phyloP scores from a whole-genome alignment of 1,140 invertebrate genomes.

The Danaus melanippus region DNA sequence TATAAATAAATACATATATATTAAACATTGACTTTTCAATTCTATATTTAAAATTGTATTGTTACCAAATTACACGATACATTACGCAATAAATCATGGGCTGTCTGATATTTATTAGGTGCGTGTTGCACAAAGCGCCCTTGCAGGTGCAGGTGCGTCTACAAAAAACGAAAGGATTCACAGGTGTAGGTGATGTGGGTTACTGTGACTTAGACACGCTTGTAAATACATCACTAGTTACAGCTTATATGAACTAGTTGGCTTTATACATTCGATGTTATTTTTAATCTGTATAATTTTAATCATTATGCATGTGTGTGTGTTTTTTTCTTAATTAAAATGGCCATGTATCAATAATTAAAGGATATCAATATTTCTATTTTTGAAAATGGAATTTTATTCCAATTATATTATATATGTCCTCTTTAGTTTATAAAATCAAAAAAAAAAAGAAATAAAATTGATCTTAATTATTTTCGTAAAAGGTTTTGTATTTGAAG shows the following conservation, averaged over 20 bases:
- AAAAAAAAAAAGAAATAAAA: too few relatives aligned
- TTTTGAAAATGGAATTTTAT: neutral
- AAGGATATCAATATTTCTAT: neutral
- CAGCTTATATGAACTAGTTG: conserved; percentile 2
- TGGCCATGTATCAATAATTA: conserved; percentile 1
- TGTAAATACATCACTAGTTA: too few relatives aligned
- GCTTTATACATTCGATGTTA: conserved; percentile 7
- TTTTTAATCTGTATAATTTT: conserved; percentile 1
- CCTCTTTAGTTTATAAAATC: too few relatives aligned
- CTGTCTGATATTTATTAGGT: conserved; percentile 22
- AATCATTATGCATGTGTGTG: neutral
- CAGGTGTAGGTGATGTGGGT: conserved; percentile 58
- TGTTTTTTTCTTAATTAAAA: too few relatives aligned
- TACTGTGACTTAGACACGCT: conserved; percentile 23
- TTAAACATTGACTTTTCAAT: too few relatives aligned
- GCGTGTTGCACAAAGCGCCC: conserved; percentile 45
- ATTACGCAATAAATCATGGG: conserved; percentile 2
- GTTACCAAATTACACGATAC: too few relatives aligned
- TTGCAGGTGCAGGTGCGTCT: conserved; percentile 47
- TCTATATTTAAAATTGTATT: too few relatives aligned
- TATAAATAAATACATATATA: too few relatives aligned
- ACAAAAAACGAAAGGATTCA: conserved; percentile 66
- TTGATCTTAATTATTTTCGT: too few relatives aligned
- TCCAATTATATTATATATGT: too few relatives aligned
- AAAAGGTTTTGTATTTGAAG: neutral